Evolutionary conservation across 2,888 invertebrate species (phyloP), one percentile per base, ranked within the genome.

Genomic region (Endotricha flammealis): DNA sequence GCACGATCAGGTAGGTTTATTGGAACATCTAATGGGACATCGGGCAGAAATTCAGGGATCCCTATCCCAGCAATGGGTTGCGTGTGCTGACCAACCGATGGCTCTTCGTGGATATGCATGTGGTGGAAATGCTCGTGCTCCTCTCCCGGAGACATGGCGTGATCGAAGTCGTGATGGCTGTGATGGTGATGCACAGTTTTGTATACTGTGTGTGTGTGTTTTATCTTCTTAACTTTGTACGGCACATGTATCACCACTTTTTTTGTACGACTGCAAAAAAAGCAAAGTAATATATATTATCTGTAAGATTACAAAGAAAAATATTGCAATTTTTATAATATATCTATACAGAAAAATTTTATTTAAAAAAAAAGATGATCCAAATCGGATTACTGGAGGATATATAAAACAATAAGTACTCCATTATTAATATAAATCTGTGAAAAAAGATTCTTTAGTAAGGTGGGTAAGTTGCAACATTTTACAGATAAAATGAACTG

Each of bases 181-280:
- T 88, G 82, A 44, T 88, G 80, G 42, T 89, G 90, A 29, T 91
- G 89, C 23, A 92, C 80, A 0, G 91, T 89, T 64, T 91, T 92
- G 74, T 89, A 91, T n/a, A 92, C 86, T 0, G 91, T 92, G 62
- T 92, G 92, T 0, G 91, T 91, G 60, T 92, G 92, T 51, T 91
- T 91, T 44, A 91, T 87, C 51, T 90, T 90, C 72, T 92, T 92
- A 44, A 91, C 88, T 50, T 89, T 88, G 57, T 89, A 89, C 0
- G 92, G 92, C 10, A 92, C 89, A 57, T 91, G 91, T 44, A 92
- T 91, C 4, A 90, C 88, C 4, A 92, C 91, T 54, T 90, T 90
- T 50, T 92, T 91, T 39, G 87, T 86, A 32, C 90, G 90, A 46
- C 71, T 88, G 87, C 2, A 49, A 53, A 44, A 30, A 13, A 17